Conservation (phyloP, 2,797 vertebrate genomes). For the Rhinichthys osculus region DNA sequence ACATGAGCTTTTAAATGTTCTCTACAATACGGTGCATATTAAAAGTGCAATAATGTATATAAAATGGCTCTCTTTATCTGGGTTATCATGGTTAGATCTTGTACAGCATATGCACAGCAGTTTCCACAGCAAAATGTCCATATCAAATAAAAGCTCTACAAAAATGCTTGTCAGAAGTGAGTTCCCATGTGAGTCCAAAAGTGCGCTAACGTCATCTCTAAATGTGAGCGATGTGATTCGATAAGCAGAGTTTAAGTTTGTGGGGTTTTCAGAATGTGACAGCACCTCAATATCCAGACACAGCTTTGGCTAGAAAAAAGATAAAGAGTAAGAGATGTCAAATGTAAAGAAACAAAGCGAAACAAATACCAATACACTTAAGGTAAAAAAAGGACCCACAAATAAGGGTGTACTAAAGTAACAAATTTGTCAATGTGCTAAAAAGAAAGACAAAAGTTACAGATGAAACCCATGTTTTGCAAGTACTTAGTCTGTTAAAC, state of each 20-base stretch:
- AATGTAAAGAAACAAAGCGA: constrained; percentile 3
- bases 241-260: constrained; percentile 56
- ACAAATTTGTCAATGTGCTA: background rate
- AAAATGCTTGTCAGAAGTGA: constrained; percentile 59
- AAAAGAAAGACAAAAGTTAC: constrained; percentile 4
- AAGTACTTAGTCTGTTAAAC: background rate
- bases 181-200: constrained; percentile 59
- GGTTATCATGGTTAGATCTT: constrained; percentile 73
- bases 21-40: constrained; percentile 81
- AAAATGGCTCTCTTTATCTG: constrained; percentile 79
- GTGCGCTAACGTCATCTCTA: constrained; percentile 61
- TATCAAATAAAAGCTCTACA: constrained; percentile 64
- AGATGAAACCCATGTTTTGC: background rate
- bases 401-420: background rate
- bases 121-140: constrained; percentile 57
- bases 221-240: constrained; percentile 54
- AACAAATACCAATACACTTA: constrained; percentile 18
- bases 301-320: constrained; percentile 86
- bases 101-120: constrained; percentile 68
- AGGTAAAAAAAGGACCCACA: background rate
- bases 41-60: constrained; percentile 85
- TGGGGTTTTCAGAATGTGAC: constrained; percentile 59
- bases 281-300: constrained; percentile 86
- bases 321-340: constrained; percentile 12
- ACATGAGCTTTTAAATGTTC: constrained; percentile 74